A percentile compares a stretch with the other conserved stretches of the same genome.
Evolutionary conservation across 2,113 vertebrate species (phyloP).

Genomic region (Xenopus borealis): DNA sequence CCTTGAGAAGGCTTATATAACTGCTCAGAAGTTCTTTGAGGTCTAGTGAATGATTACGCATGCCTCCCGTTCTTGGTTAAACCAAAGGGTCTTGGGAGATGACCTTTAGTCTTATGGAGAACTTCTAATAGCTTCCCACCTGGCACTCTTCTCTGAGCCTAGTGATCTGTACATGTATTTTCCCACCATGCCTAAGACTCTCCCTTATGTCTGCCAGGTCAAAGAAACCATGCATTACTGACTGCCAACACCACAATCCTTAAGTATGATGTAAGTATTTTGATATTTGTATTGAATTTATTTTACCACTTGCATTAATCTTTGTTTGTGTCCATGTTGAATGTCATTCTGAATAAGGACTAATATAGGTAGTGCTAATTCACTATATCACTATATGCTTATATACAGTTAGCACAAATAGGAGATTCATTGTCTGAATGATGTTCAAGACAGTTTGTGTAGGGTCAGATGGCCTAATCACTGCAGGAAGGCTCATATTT

Average conservation of each 20-base stretch:
- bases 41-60: conserved; percentile 48
- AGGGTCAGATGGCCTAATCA: neutral
- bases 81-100: too few relatives aligned
- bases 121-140: neutral
- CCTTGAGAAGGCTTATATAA: conserved; percentile 50
- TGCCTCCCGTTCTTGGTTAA: too few relatives aligned
- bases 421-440: neutral
- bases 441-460: neutral
- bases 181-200: neutral
- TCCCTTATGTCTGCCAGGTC: conserved; percentile 22
- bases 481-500: too few relatives aligned
- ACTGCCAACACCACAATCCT: neutral
- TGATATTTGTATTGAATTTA: too few relatives aligned
- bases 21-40: conserved; percentile 56
- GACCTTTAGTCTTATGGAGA: neutral
- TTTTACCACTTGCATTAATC: too few relatives aligned
- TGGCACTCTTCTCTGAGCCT: neutral
- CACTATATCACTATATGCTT: too few relatives aligned
- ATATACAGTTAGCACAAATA: neutral
- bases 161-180: neutral
- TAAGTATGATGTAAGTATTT: conserved; percentile 32
- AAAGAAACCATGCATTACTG: conserved; percentile 12
- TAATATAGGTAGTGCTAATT: too few relatives aligned
- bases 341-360: too few relatives aligned
- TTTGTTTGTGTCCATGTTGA: too few relatives aligned